Percentiles rank a stretch among this genome's conserved stretches.
Evolutionary conservation across 2,888 invertebrate species (phyloP).

Genomic region (Heliconius sara): DNA sequence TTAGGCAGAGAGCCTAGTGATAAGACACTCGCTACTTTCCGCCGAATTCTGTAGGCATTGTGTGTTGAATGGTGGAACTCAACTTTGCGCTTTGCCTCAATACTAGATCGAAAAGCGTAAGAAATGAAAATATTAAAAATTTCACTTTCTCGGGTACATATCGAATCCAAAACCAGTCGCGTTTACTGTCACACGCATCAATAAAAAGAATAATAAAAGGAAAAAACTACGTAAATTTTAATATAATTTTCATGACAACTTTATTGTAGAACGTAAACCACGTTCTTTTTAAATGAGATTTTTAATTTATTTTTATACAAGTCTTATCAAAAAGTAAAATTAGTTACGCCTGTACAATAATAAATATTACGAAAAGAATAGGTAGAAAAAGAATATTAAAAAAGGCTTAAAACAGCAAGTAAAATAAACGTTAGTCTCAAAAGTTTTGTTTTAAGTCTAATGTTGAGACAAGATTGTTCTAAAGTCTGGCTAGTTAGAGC

Average conservation of each 20-base stretch:
- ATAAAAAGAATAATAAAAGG: no score
- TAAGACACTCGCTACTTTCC: no score
- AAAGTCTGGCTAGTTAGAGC: constrained; percentile 52
- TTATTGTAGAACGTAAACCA: background rate
- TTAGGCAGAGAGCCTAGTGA: no score
- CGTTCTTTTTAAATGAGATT: background rate
- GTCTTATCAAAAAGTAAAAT: background rate
- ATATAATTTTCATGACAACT: background rate
- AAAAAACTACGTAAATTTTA: no score
- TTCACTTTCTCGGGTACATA: no score
- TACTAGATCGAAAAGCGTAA: no score
- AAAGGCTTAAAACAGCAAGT: constrained; percentile 41
- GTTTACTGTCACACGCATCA: no score
- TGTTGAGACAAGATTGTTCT: constrained; percentile 50
- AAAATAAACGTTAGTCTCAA: constrained; percentile 49
- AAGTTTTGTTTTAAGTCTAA: constrained; percentile 53
- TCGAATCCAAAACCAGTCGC: no score
- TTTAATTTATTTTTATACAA: background rate
- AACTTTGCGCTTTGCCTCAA: no score
- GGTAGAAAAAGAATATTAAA: constrained; percentile 30
- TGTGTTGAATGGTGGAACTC: no score
- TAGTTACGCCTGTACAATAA: background rate
- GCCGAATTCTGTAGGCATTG: no score
- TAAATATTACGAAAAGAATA: constrained; percentile 14
- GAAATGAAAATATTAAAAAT: no score